phyloP scores from a whole-genome alignment of 2,113 vertebrate species.

The Sterrhoptilus dennistouni region DNA sequence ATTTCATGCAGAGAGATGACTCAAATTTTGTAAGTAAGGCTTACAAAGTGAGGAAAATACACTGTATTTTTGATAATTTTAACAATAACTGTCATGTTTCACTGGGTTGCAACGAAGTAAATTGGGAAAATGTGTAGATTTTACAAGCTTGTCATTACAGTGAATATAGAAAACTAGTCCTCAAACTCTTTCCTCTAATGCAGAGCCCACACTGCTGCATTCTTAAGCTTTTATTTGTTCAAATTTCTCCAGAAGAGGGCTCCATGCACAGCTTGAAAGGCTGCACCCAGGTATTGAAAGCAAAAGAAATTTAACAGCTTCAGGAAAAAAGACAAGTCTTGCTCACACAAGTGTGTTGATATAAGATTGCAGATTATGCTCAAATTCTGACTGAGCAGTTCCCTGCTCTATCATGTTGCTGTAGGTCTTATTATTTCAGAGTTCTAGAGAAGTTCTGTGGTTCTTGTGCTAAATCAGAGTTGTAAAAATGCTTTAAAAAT shows the following conservation, averaged over 20 bases:
- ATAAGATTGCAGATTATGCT: neutral
- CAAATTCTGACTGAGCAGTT: neutral
- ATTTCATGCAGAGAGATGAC: neutral
- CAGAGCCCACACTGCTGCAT: neutral
- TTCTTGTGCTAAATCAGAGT: neutral
- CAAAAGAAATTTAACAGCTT: neutral
- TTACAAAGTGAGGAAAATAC: neutral
- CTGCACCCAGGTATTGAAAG: constrained; percentile 23
- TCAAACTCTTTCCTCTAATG: neutral
- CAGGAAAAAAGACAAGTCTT: neutral
- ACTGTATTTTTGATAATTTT: neutral
- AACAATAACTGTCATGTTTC: neutral
- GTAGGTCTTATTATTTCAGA: neutral
- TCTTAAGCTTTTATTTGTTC: constrained; percentile 34
- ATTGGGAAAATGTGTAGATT: neutral
- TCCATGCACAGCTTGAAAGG: constrained; percentile 74
- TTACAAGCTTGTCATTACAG: neutral
- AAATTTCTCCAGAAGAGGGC: constrained; percentile 84
- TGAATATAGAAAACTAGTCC: neutral
- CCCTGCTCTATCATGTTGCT: neutral
- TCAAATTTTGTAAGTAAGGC: neutral
- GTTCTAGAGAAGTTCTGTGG: neutral
- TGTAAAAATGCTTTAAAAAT: neutral
- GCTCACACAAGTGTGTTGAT: neutral
- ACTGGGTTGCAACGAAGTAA: neutral